Conservation (phyloP, 2,888 invertebrate genomes). For the Ochropacha duplaris region DNA sequence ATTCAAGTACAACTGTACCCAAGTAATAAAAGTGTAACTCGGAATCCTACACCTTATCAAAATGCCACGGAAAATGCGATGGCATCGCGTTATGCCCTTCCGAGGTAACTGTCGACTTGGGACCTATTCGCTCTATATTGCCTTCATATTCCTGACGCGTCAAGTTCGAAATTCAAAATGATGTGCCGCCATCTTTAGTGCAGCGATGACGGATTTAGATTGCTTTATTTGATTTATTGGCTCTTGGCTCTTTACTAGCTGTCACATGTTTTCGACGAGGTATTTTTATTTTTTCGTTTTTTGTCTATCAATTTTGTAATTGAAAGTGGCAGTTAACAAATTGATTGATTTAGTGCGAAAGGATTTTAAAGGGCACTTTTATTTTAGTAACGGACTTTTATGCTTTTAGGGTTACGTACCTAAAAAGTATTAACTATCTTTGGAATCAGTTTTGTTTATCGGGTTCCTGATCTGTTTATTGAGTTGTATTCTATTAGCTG, state of each 20-base stretch:
- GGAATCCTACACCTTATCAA: slow-evolving; percentile 53
- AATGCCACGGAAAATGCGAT: slow-evolving; percentile 55
- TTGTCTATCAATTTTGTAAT: slow-evolving; percentile 8
- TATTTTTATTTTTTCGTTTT: slow-evolving; percentile 4
- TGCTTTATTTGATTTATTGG: slow-evolving; percentile 49
- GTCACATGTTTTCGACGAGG: slow-evolving; percentile 21
- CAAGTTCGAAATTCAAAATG: slow-evolving; percentile 59
- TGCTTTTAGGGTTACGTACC: neutral
- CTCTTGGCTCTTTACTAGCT: slow-evolving; percentile 29
- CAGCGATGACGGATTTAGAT: slow-evolving; percentile 65
- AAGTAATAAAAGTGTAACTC: slow-evolving; percentile 45
- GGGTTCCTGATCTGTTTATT: too few relatives aligned
- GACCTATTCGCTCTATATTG: slow-evolving; percentile 60
- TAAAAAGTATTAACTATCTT: too few relatives aligned
- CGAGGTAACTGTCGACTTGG: slow-evolving; percentile 59
- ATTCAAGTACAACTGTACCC: slow-evolving; percentile 31
- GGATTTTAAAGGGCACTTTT: neutral
- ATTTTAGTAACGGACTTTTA: neutral
- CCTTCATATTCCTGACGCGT: slow-evolving; percentile 54
- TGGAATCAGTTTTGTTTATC: too few relatives aligned
- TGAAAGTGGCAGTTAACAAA: slow-evolving; percentile 14
- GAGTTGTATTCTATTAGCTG: too few relatives aligned
- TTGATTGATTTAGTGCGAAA: slow-evolving; percentile 5
- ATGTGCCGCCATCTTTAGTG: slow-evolving; percentile 58
- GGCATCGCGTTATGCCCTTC: slow-evolving; percentile 39